Evolutionary conservation across 2,888 invertebrate species (phyloP).

Genomic region (Leptinotarsa juncta): DNA sequence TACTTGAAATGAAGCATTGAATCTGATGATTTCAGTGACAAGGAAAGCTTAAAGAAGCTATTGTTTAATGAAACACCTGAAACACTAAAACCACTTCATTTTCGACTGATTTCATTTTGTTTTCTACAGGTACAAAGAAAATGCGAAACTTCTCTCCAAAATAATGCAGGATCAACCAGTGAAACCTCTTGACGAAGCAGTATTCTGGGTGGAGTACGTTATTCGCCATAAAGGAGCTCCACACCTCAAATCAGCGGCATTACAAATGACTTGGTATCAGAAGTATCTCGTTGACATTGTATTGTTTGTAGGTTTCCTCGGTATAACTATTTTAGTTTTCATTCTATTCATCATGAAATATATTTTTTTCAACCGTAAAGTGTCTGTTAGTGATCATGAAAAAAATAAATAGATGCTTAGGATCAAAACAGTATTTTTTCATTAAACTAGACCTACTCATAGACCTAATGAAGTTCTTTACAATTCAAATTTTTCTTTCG

Average conservation of each 20-base stretch:
- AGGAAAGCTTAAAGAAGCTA: too few species aligned
- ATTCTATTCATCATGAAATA: background rate
- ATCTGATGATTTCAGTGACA: too few species aligned
- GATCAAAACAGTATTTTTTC: background rate
- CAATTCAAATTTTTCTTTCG: too few species aligned
- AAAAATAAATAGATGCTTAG: background rate
- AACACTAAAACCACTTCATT: too few species aligned
- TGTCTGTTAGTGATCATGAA: background rate
- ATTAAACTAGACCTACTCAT: too few species aligned
- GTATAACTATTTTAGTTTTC: background rate
- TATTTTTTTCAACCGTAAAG: background rate
- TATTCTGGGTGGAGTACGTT: constrained; percentile 45
- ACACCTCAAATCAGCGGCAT: constrained; percentile 38
- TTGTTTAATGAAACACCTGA: too few species aligned
- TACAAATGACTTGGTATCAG: constrained; percentile 44
- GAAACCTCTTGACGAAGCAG: constrained; percentile 40
- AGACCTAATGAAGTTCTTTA: too few species aligned
- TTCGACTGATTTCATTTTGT: background rate
- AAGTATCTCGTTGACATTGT: constrained; percentile 40
- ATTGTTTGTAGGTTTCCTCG: constrained; percentile 1
- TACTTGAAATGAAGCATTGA: too few species aligned
- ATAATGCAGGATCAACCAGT: constrained; percentile 35
- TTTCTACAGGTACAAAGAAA: constrained; percentile 36
- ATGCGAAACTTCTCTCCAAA: constrained; percentile 31
- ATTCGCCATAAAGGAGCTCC: constrained; percentile 33